These are phyloP conservation scores for Agelastica alni DNA, from an alignment of 2,888 invertebrate species.

Conservation along the genomic window DNA sequence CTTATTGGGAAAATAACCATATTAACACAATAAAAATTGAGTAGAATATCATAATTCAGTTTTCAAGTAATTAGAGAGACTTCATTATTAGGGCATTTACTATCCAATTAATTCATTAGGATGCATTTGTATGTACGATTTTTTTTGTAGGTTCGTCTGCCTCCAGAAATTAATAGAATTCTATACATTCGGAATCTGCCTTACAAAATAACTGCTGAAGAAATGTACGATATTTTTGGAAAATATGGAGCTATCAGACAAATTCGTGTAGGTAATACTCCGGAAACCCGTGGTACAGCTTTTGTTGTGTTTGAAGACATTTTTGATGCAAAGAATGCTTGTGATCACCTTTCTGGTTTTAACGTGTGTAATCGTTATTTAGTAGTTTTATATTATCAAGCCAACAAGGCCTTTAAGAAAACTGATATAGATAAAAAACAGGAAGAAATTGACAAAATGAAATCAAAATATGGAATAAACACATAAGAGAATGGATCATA, in stretches of 20 bases:
- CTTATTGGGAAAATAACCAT: too few species aligned
- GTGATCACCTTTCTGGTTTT: conserved; percentile 98
- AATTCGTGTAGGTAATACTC: conserved; percentile 96
- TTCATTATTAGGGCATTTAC: too few species aligned
- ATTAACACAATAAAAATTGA: too few species aligned
- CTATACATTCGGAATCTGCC: conserved; percentile 96
- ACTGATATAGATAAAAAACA: conserved; percentile 94
- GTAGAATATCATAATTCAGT: too few species aligned
- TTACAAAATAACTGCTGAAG: conserved; percentile 98
- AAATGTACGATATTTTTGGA: conserved; percentile 99
- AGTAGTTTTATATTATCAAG: conserved; percentile 98
- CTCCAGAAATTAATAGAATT: conserved; percentile 98
- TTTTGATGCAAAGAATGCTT: conserved; percentile 99
- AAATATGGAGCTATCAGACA: conserved; percentile 99
- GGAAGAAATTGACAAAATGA: conserved; percentile 93
- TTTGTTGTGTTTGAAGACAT: conserved; percentile 99
- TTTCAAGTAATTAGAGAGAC: too few species aligned
- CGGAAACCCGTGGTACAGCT: conserved; percentile 97
- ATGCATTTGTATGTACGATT: conserved; percentile 70
- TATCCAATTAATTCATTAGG: background rate
- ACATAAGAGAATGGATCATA: too few species aligned
- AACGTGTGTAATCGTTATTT: conserved; percentile 98
- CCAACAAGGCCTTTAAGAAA: conserved; percentile 93
- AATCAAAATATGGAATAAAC: conserved; percentile 87
- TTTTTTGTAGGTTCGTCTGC: conserved; percentile 80